A percentile compares a stretch with the other conserved stretches of the same genome.
Evolutionary conservation across 2,888 invertebrate genomes (phyloP).

Genomic region (Quadroppia sp.): DNA sequence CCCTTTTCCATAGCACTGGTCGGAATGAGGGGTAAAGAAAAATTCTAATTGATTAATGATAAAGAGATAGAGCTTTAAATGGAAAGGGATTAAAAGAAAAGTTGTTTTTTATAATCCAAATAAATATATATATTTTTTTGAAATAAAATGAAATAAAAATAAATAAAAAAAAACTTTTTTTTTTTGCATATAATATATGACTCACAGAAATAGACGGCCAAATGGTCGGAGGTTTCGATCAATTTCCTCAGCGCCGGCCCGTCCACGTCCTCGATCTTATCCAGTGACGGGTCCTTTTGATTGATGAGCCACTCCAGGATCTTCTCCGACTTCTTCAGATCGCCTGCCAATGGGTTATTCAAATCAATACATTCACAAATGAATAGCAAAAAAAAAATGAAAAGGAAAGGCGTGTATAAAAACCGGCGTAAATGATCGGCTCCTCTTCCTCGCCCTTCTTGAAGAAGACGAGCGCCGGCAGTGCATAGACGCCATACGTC

Average conservation of each 20-base stretch:
- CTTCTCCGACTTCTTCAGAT: slow-evolving; percentile 52
- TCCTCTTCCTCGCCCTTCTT: slow-evolving; percentile 74
- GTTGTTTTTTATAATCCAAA: slow-evolving; percentile 3
- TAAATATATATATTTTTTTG: too few species aligned
- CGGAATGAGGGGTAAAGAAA: too few species aligned
- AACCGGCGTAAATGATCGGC: slow-evolving; percentile 84
- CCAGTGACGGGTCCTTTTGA: slow-evolving; percentile 86
- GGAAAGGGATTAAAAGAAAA: not conserved
- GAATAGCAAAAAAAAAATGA: not conserved
- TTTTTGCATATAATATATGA: slow-evolving; percentile 49
- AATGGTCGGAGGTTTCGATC: slow-evolving; percentile 72
- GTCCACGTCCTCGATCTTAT: slow-evolving; percentile 80
- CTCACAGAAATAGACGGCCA: slow-evolving; percentile 92
- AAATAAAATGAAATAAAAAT: too few species aligned
- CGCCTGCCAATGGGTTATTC: slow-evolving; percentile 48
- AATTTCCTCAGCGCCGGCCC: slow-evolving; percentile 70
- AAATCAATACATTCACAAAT: not conserved
- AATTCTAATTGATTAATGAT: not conserved
- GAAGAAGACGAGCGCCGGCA: slow-evolving; percentile 85
- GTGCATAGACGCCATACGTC: slow-evolving; percentile 79
- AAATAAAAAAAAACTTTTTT: not conserved
- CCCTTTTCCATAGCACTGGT: too few species aligned
- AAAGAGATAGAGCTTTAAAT: too few species aligned
- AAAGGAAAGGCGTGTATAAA: slow-evolving; percentile 28
- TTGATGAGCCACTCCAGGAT: slow-evolving; percentile 84